Evolutionary conservation across 1,140 invertebrate species (phyloP).

Genomic region (Papilio xuthus): DNA sequence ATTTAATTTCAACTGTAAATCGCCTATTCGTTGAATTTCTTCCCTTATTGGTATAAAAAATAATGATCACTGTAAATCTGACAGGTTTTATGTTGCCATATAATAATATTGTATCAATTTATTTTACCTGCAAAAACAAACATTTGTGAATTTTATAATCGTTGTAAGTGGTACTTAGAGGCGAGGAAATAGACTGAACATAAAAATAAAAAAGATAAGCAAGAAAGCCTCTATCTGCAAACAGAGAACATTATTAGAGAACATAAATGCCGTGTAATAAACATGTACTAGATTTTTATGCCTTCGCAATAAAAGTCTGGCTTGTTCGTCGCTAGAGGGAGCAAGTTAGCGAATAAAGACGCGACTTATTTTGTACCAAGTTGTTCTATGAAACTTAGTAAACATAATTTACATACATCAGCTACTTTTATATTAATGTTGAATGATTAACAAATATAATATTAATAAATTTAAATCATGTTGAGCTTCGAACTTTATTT

Average conservation of each 20-base stretch:
- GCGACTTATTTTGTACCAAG: slow-evolving; percentile 15
- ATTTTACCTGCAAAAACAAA: slow-evolving; percentile 15
- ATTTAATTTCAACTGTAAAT: not conserved
- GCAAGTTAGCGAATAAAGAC: slow-evolving; percentile 29
- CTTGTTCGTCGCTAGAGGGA: slow-evolving; percentile 42
- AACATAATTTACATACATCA: not conserved
- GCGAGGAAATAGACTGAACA: slow-evolving; percentile 20
- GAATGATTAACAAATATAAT: no score
- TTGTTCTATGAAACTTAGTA: not conserved
- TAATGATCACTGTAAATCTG: not conserved
- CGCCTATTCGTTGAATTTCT: no score
- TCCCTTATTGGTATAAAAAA: not conserved
- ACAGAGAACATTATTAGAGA: slow-evolving; percentile 55
- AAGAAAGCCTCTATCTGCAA: slow-evolving; percentile 51
- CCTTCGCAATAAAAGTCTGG: slow-evolving; percentile 55
- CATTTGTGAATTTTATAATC: slow-evolving; percentile 21
- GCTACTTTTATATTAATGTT: no score
- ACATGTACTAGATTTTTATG: slow-evolving; percentile 59
- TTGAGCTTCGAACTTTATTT: no score
- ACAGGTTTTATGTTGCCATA: not conserved
- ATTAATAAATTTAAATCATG: not conserved
- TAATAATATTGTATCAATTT: not conserved
- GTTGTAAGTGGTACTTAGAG: slow-evolving; percentile 2
- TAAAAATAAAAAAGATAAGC: slow-evolving; percentile 35
- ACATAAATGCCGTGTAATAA: slow-evolving; percentile 55